phyloP scores from a whole-genome alignment of 2,888 invertebrate genomes.

The Pasiphila rectangulata region DNA sequence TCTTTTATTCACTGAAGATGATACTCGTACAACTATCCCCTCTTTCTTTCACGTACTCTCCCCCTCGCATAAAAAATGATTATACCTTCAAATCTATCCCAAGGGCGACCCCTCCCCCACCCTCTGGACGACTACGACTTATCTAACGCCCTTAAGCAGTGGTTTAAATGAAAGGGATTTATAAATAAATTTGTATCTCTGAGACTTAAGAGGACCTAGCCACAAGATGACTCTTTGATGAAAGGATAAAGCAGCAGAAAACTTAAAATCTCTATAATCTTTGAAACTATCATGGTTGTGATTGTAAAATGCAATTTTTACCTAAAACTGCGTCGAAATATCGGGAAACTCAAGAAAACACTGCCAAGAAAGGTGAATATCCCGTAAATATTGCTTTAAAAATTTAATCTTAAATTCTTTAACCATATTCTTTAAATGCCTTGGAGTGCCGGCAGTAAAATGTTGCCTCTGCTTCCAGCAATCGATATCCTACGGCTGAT shows the following conservation, averaged over 20 bases:
- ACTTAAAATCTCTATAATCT: neutral
- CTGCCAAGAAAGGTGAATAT: no score
- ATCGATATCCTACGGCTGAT: no score
- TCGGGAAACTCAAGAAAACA: no score
- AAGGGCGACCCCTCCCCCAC: slow-evolving; percentile 45
- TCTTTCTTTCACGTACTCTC: slow-evolving; percentile 48
- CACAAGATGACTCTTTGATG: neutral
- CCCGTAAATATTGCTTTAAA: no score
- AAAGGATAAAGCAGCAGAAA: neutral
- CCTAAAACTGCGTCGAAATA: no score
- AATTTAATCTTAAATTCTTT: no score
- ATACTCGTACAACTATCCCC: slow-evolving; percentile 9
- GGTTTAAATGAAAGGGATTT: slow-evolving; percentile 23
- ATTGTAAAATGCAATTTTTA: no score
- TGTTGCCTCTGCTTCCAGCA: no score
- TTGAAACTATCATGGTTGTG: no score
- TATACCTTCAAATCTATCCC: slow-evolving; percentile 81
- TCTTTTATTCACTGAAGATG: no score
- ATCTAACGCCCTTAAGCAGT: slow-evolving; percentile 40
- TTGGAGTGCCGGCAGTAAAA: no score
- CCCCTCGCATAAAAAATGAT: slow-evolving; percentile 81
- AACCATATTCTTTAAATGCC: no score
- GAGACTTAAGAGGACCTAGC: neutral
- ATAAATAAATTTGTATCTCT: slow-evolving; percentile 11
- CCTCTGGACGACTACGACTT: slow-evolving; percentile 49